phyloP scores from a whole-genome alignment of 2,113 vertebrate species.

The Gallinago jamesoni region DNA sequence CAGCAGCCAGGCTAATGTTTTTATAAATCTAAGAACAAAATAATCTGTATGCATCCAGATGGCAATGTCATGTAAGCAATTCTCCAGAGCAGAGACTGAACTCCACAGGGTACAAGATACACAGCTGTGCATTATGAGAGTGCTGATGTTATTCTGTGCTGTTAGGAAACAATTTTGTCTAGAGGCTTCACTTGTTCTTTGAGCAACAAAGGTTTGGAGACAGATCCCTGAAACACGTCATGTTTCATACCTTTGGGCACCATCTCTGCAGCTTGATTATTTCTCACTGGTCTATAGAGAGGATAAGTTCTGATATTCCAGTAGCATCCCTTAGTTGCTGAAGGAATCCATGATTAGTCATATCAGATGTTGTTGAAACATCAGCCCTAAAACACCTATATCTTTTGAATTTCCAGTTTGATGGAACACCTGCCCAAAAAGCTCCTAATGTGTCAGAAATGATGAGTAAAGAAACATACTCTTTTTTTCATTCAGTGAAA shows the following conservation, averaged over 20 bases:
- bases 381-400: not conserved
- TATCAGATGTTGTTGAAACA: not conserved
- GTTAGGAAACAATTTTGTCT: slow-evolving; percentile 11
- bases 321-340: not conserved
- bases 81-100: slow-evolving; percentile 35
- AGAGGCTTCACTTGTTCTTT: slow-evolving; percentile 13
- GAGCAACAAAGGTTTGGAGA: not conserved
- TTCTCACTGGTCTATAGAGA: not conserved
- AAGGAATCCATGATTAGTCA: not conserved
- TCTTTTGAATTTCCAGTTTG: not conserved
- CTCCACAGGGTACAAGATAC: slow-evolving; percentile 34
- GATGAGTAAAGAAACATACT: not conserved
- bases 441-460: not conserved
- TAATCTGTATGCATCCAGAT: slow-evolving; percentile 56
- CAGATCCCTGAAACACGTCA: not conserved
- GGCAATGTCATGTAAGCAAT: slow-evolving; percentile 49
- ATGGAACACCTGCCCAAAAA: not conserved
- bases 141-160: slow-evolving; percentile 3
- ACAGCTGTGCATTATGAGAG: slow-evolving; percentile 30
- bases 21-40: slow-evolving; percentile 44
- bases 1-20: not conserved
- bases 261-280: not conserved
- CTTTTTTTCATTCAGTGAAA: not conserved
- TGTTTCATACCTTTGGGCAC: not conserved
- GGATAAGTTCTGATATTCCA: not conserved